Percentiles rank a stretch among this genome's conserved stretches.
Conservation (phyloP, 2,888 invertebrate genomes). For the Drosophila aldrichi region DNA sequence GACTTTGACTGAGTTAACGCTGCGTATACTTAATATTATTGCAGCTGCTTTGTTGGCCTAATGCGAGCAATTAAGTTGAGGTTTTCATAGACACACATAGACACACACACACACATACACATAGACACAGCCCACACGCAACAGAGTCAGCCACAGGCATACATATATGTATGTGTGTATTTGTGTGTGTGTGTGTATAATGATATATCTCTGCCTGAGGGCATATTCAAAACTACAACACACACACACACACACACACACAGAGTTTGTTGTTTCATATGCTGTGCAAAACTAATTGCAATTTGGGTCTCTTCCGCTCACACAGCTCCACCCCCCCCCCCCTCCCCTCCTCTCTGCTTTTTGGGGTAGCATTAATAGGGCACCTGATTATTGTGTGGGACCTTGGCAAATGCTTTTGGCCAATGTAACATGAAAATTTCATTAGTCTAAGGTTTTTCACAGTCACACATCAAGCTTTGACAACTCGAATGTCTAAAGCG, state of each 20-base stretch:
- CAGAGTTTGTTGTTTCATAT: constrained; percentile 12
- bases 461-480: constrained; percentile 27
- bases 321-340: background rate
- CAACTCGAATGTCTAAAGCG: constrained; percentile 52
- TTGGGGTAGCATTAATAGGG: constrained; percentile 54
- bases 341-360: background rate
- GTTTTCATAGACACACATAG: constrained; percentile 41
- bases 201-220: constrained; percentile 51
- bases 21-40: constrained; percentile 68
- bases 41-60: constrained; percentile 69
- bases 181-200: background rate
- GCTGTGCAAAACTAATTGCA: constrained; percentile 71
- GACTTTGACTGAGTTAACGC: constrained; percentile 4
- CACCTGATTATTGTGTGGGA: constrained; percentile 44
- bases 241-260: background rate
- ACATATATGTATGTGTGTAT: background rate
- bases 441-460: constrained; percentile 53
- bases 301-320: constrained; percentile 40
- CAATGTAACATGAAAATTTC: constrained; percentile 76
- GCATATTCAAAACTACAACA: constrained; percentile 16
- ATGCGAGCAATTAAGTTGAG: constrained; percentile 71
- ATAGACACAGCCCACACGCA: constrained; percentile 20
- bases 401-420: constrained; percentile 51
- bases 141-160: constrained; percentile 13
- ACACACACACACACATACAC: background rate